A percentile compares a stretch with the other conserved stretches of the same genome.
These are phyloP conservation scores for Lasioglossum baleicum DNA, from an alignment of 1,140 invertebrate species.

Conservation along the genomic window DNA sequence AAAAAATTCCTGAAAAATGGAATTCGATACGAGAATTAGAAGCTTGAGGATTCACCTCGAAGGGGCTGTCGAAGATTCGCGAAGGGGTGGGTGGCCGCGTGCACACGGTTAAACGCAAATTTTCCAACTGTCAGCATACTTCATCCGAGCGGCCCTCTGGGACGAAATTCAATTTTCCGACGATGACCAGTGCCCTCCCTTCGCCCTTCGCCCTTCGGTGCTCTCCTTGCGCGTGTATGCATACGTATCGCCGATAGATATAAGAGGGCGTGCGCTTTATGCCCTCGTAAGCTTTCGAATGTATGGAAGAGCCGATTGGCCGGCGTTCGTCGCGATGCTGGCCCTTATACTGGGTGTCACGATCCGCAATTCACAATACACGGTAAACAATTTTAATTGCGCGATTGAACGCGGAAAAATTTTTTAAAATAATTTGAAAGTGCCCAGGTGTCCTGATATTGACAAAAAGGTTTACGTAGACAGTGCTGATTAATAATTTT, in stretches of 20 bases:
- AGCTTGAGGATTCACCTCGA: neutral
- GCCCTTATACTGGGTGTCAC: slow-evolving; percentile 4
- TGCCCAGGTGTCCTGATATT: too few relatives aligned
- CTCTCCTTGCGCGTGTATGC: slow-evolving; percentile 4
- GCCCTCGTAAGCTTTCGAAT: slow-evolving; percentile 75
- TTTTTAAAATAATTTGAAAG: too few relatives aligned
- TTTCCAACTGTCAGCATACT: slow-evolving; percentile 76
- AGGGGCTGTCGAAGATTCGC: slow-evolving; percentile 34
- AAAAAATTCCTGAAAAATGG: too few relatives aligned
- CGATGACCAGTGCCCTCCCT: slow-evolving; percentile 77
- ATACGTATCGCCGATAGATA: slow-evolving; percentile 39
- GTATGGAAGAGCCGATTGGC: slow-evolving; percentile 62
- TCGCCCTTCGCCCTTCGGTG: slow-evolving; percentile 15
- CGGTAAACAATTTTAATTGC: too few relatives aligned
- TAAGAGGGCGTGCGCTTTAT: slow-evolving; percentile 75
- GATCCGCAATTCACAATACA: neutral
- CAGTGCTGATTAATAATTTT: too few relatives aligned
- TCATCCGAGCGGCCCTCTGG: slow-evolving; percentile 74
- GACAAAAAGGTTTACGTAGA: too few relatives aligned
- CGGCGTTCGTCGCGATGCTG: slow-evolving; percentile 17
- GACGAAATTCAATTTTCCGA: slow-evolving; percentile 79
- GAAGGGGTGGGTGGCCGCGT: slow-evolving; percentile 37
- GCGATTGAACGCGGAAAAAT: too few relatives aligned
- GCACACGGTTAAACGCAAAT: slow-evolving; percentile 65
- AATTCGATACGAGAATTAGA: too few relatives aligned